Percentiles rank a stretch among this genome's conserved stretches.
phyloP scores from a whole-genome alignment of 2,888 invertebrate genomes.

The Philaethria dido region DNA sequence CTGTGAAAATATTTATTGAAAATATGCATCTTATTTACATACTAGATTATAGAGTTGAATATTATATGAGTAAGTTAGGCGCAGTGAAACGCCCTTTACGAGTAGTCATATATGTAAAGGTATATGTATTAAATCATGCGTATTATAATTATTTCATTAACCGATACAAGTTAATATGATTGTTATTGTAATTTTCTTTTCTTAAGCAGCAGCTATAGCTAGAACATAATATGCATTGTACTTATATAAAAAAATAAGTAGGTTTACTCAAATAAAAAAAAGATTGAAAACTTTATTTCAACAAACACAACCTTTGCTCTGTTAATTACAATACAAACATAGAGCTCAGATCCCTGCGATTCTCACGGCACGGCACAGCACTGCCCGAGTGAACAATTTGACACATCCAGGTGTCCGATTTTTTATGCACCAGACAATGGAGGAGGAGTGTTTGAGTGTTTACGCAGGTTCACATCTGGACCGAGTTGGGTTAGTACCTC shows the following conservation, averaged over 20 bases:
- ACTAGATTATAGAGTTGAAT: constrained; percentile 34
- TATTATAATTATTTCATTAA: constrained; percentile 7
- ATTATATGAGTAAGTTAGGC: constrained; percentile 23
- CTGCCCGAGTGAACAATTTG: constrained; percentile 80
- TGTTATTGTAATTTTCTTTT: not conserved
- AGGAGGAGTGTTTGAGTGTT: constrained; percentile 61
- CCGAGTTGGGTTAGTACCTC: constrained; percentile 73
- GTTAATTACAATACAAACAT: constrained; percentile 51
- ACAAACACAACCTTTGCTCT: constrained; percentile 45
- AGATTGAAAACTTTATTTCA: constrained; percentile 20
- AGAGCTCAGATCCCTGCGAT: constrained; percentile 52
- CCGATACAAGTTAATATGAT: not conserved
- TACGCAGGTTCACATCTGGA: constrained; percentile 80
- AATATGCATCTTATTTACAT: constrained; percentile 35
- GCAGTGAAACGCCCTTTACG: constrained; percentile 41
- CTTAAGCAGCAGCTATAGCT: not conserved
- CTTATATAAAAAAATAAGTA: too few relatives aligned
- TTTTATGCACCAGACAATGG: constrained; percentile 75
- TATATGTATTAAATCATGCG: constrained; percentile 23
- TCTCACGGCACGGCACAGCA: constrained; percentile 75
- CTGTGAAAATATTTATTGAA: constrained; percentile 41
- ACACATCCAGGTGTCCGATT: constrained; percentile 83
- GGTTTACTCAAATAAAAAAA: too few relatives aligned
- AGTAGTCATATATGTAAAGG: too few relatives aligned
- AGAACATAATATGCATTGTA: not conserved